phyloP scores from a whole-genome alignment of 2,113 vertebrate genomes.

The Cavia aperea region DNA sequence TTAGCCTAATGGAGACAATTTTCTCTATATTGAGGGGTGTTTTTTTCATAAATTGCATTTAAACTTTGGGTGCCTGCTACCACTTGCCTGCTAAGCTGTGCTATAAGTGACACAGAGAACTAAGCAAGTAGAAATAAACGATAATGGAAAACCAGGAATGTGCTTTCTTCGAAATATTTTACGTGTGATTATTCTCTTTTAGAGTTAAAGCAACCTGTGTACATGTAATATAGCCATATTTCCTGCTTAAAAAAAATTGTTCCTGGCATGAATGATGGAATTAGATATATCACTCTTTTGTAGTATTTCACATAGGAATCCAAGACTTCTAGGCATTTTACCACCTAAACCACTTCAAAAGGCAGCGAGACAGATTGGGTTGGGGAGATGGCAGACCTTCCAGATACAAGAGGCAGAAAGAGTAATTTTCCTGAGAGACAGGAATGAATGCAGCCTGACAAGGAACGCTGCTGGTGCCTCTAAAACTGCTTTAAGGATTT shows the following conservation, averaged over 20 bases:
- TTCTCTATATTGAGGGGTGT: background rate
- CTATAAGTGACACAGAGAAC: background rate
- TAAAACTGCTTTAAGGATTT: background rate
- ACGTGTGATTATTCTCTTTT: conserved; percentile 34
- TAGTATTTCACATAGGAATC: conserved; percentile 35
- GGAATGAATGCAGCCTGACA: background rate
- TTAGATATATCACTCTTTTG: conserved; percentile 54
- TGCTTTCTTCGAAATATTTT: conserved; percentile 46
- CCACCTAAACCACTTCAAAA: background rate
- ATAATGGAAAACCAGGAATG: conserved; percentile 31
- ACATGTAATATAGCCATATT: background rate
- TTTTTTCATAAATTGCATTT: conserved; percentile 12
- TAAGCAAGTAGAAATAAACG: conserved; percentile 49
- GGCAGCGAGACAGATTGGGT: background rate
- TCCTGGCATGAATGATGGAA: conserved; percentile 22
- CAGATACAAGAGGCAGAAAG: background rate
- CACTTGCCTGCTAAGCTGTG: background rate
- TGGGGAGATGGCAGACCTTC: rapidly evolving
- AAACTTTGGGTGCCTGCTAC: conserved; percentile 28
- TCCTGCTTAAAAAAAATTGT: conserved; percentile 38
- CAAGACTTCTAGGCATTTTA: background rate
- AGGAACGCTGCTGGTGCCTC: background rate
- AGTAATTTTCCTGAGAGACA: background rate
- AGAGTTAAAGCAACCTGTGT: conserved; percentile 16
- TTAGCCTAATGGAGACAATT: conserved; percentile 44